Evolutionary conservation across 2,797 vertebrate species (phyloP), one percentile per base, ranked within the genome.

Genomic region (Rhynchonycteris naso): DNA sequence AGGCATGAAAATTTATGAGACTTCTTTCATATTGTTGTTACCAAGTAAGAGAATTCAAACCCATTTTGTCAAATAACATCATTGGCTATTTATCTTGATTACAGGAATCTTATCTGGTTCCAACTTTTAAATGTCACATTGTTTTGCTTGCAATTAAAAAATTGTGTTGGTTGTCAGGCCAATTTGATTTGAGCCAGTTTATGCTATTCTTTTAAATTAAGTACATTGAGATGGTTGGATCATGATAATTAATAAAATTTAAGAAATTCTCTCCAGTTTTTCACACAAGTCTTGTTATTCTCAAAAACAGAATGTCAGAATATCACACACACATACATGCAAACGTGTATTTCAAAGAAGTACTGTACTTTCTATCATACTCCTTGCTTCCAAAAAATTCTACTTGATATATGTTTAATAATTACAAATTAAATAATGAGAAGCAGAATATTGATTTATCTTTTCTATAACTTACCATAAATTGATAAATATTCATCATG

Each of bases 81-180:
- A 58, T 61, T 83, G 63, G 21, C 47, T 83, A 92, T 90, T 95
- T 86, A 72, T 93, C 59, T 90, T 95, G 50, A 95, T 96, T 88
- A 90, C 8, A 43, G 47, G 71, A 96, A 93, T 58, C 18, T 95
- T 96, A 79, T 72, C 65, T 74, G n/a, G 22, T 95, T 79, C 94
- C 28, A 59, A 68, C 9, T 93, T 88, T 79, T 90, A 95, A 96
- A 95, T 93, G 78, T 88, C 90, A 95, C 38, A 88, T 83, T 93
- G 69, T 71, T 96, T 97, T 89, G 50, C 68, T 88, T 84, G 4
- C 65, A 93, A 52, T 94, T 93, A 86, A 79, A 90, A 78, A 93
- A 58, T 47, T 91, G 43, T 79, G 16, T 47, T 88, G 47, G n/a
- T 28, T 82, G 47, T 82, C 94, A 96, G 81, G 43, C 5, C 19